phyloP scores from a whole-genome alignment of 2,113 vertebrate species.

The Menura novaehollandiae region DNA sequence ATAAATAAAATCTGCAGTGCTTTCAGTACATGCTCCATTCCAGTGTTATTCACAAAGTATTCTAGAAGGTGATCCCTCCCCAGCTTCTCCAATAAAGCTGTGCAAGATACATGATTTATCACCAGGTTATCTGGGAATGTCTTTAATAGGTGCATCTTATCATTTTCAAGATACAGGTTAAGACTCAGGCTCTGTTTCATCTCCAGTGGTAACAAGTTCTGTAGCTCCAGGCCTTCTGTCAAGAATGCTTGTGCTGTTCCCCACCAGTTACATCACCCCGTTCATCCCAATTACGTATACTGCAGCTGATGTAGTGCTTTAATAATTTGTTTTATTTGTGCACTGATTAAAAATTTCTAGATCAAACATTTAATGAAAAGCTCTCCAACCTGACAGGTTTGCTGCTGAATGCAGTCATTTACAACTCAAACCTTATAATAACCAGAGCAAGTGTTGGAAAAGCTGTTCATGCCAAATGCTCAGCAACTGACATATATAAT shows the following conservation, averaged over 20 bases:
- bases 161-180: conserved; percentile 25
- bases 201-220: conserved; percentile 51
- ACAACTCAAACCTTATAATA: conserved; percentile 47
- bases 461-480: conserved; percentile 56
- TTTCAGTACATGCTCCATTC: neutral
- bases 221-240: conserved; percentile 31
- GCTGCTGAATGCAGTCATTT: conserved; percentile 60
- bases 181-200: conserved; percentile 28
- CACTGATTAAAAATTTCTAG: conserved; percentile 60
- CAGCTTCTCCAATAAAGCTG: neutral
- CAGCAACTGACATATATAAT: conserved; percentile 57
- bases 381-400: conserved; percentile 32
- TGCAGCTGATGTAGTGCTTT: conserved; percentile 45
- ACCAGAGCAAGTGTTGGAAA: conserved; percentile 56
- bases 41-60: neutral
- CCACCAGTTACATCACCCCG: conserved; percentile 28
- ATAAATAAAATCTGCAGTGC: neutral
- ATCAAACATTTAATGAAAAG: conserved; percentile 65
- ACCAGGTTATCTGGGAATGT: neutral
- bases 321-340: conserved; percentile 65
- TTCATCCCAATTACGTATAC: conserved; percentile 42
- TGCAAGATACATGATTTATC: neutral
- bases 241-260: conserved; percentile 47
- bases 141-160: conserved; percentile 24
- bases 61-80: neutral